Conservation (phyloP, 1,140 invertebrate species). For the Planococcus citri region DNA sequence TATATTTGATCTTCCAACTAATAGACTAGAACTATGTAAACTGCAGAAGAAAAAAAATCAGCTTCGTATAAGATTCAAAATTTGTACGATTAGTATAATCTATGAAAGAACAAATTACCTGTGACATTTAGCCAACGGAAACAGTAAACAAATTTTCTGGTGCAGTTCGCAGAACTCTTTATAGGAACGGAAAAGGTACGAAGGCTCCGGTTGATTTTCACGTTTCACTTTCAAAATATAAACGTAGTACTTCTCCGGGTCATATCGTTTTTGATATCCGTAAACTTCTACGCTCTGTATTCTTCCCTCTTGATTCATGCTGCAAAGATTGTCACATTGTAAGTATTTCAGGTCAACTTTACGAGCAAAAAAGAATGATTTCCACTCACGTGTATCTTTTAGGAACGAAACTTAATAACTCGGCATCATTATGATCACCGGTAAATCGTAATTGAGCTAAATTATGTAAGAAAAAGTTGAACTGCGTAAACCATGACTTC, state of each 20-base stretch:
- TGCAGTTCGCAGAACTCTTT: slow-evolving; percentile 95
- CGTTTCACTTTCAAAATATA: slow-evolving; percentile 81
- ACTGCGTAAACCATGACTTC: slow-evolving; percentile 79
- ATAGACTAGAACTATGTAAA: slow-evolving; percentile 56
- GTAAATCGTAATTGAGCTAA: slow-evolving; percentile 85
- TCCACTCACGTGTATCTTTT: slow-evolving; percentile 75
- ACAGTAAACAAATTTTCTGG: slow-evolving; percentile 82
- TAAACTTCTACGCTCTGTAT: slow-evolving; percentile 74
- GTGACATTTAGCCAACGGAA: slow-evolving; percentile 75
- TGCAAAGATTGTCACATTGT: slow-evolving; percentile 14
- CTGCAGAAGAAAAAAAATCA: slow-evolving; percentile 29
- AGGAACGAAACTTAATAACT: slow-evolving; percentile 84
- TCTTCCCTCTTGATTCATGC: slow-evolving; percentile 61
- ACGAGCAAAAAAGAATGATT: background rate
- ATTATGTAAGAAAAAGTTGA: slow-evolving; percentile 97
- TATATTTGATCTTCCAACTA: slow-evolving; percentile 83
- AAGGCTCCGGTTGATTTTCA: slow-evolving; percentile 67
- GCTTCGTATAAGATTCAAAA: too few relatives aligned
- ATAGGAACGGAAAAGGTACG: slow-evolving; percentile 81
- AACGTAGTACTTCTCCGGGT: slow-evolving; percentile 96
- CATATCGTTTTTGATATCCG: slow-evolving; percentile 86
- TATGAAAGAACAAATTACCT: slow-evolving; percentile 40
- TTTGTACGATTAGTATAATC: too few relatives aligned
- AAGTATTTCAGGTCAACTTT: too few relatives aligned
- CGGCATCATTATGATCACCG: slow-evolving; percentile 66